Base-by-base conservation (phyloP, 2,797 vertebrate species). In the Mormyrus hasselquistii region DNA sequence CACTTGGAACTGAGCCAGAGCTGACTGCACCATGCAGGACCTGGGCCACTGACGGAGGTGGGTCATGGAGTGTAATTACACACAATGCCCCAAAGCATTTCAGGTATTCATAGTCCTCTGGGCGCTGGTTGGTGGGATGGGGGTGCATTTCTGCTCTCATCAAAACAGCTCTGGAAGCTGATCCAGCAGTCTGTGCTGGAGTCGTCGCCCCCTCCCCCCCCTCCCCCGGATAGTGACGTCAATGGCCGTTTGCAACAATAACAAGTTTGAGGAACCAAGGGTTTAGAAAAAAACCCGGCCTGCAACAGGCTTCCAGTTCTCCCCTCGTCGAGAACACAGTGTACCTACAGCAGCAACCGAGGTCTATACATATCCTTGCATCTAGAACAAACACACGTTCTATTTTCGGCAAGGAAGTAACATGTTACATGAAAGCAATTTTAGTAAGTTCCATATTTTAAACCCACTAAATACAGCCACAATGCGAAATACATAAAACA, bases 51-150 rank as follows among this genome's bases (percentile, higher is more conserved):
- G 34, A 41, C 14, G 47, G 55, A 25, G 57, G 86, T 14, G 14
- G 49, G 79, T 90, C 52, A 79, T 52, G 22, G 59, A 57, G 53
- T 47, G 85, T 88, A 88, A 86, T 76, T 57, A 89, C 83, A 87
- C 59, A 87, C 65, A 89, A 86, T 73, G 59, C 49, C 83, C 88
- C 49, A 34, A 34, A 84, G 49, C n/a, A 84, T 47, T 52, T 87
- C 65, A 84, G 38, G 47, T 59, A 41, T 69, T 49, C 29, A 22
- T 14, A 50, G 82, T 84, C 22, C 82, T 29, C 44, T 25, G 44
- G 47, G 47, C 4, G 65, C 29, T 38, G 29, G 29, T 73, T 73
- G 29, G 29, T 14, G 19, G 82, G 44, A 47, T 22, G 47, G 82
- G 47, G 41, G 5, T 22, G n/a, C 49, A 88, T 88, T 85, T 29